Evolutionary conservation across 2,888 invertebrate species (phyloP).

Genomic region (Amphimallon solstitiale): DNA sequence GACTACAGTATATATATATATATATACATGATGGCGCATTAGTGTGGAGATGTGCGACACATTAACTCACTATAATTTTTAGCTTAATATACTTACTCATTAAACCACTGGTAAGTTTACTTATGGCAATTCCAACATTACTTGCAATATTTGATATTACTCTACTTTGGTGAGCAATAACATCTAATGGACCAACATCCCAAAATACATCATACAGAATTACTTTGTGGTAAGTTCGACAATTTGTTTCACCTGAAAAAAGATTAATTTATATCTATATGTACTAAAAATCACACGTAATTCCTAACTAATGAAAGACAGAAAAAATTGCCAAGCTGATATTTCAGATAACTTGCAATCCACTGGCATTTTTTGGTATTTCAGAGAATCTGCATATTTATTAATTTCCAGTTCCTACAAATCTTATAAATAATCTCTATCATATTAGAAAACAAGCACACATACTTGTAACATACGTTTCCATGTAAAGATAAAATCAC

Average conservation of each 20-base stretch:
- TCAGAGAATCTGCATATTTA: constrained; percentile 25
- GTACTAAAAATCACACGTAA: too few relatives aligned
- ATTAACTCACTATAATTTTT: too few relatives aligned
- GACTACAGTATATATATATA: too few relatives aligned
- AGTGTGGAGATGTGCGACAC: too few relatives aligned
- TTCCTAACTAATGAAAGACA: constrained; percentile 27
- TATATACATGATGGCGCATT: too few relatives aligned
- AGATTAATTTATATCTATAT: not conserved
- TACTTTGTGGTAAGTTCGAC: constrained; percentile 30
- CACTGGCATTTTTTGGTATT: constrained; percentile 19
- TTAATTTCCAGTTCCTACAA: constrained; percentile 29
- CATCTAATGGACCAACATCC: constrained; percentile 37
- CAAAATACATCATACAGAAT: constrained; percentile 34
- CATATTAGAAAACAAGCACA: not conserved
- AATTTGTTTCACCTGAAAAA: constrained; percentile 25
- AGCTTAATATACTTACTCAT: constrained; percentile 34
- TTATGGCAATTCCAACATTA: constrained; percentile 27
- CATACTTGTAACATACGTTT: constrained; percentile 35
- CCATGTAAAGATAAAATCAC: constrained; percentile 34
- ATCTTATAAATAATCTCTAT: not conserved
- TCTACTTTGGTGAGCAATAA: constrained; percentile 33
- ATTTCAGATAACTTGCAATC: constrained; percentile 27
- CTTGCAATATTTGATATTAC: constrained; percentile 17
- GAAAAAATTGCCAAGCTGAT: constrained; percentile 29
- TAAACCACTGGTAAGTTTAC: constrained; percentile 21